These are phyloP conservation scores for Zonitis immaculata DNA, from an alignment of 2,888 invertebrate genomes.

Conservation along the genomic window DNA sequence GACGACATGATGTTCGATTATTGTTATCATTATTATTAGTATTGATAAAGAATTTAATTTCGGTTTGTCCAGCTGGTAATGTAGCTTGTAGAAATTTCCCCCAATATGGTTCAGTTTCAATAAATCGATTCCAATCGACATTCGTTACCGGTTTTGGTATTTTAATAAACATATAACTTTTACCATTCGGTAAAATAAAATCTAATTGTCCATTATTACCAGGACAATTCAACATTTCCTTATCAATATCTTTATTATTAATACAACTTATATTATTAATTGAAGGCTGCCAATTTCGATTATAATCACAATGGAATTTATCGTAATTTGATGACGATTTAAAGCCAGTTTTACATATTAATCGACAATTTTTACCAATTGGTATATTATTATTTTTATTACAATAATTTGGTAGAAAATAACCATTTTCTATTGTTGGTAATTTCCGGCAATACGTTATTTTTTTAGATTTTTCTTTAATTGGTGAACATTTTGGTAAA, in stretches of 20 bases:
- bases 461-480: conserved; percentile 20
- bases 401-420: conserved; percentile 53
- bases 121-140: conserved; percentile 60
- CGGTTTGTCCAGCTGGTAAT: conserved; percentile 56
- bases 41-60: conserved; percentile 57
- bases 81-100: conserved; percentile 57
- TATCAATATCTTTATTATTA: conserved; percentile 39
- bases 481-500: neutral
- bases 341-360: conserved; percentile 52
- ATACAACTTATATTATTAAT: conserved; percentile 16
- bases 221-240: conserved; percentile 58
- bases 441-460: conserved; percentile 55
- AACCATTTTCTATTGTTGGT: conserved; percentile 49
- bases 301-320: conserved; percentile 32
- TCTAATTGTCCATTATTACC: conserved; percentile 52
- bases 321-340: conserved; percentile 38
- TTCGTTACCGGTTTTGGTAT: conserved; percentile 60
- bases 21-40: conserved; percentile 50
- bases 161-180: conserved; percentile 49
- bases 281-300: conserved; percentile 36
- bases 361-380: conserved; percentile 50
- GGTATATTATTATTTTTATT: conserved; percentile 47
- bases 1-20: conserved; percentile 52
- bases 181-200: conserved; percentile 52
- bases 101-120: conserved; percentile 59